These are phyloP conservation scores for Loxodonta africana DNA, from an alignment of 2,113 vertebrate genomes.

Conservation along the genomic window DNA sequence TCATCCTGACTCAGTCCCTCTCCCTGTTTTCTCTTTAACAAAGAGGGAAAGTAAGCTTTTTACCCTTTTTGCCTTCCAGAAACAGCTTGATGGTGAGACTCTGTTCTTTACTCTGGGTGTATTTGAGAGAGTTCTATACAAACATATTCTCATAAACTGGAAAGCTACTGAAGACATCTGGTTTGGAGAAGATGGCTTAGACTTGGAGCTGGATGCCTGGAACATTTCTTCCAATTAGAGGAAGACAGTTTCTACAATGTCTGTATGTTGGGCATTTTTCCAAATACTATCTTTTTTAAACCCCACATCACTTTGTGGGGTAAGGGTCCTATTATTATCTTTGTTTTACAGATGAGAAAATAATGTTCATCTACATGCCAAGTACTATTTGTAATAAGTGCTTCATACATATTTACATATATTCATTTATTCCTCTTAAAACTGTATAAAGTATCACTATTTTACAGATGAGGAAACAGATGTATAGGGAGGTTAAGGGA, in stretches of 20 bases:
- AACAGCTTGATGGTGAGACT: not conserved
- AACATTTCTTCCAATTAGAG: not conserved
- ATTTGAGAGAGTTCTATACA: not conserved
- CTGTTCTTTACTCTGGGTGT: not conserved
- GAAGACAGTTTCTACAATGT: not conserved
- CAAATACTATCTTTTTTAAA: not conserved
- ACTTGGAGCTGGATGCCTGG: not conserved
- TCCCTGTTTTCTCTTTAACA: not conserved
- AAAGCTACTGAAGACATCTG: not conserved
- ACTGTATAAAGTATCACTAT: not conserved
- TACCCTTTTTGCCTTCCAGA: not conserved
- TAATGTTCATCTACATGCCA: not conserved
- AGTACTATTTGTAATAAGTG: not conserved
- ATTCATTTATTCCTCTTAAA: not conserved
- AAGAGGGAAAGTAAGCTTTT: not conserved
- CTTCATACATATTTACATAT: not conserved
- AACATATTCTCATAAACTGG: too few relatives aligned
- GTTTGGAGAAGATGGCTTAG: not conserved
- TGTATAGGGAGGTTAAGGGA: too few relatives aligned
- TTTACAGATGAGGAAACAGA: not conserved
- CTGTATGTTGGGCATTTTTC: not conserved
- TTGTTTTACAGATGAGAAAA: not conserved
- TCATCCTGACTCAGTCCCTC: not conserved
- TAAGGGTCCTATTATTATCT: not conserved
- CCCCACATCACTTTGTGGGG: too few relatives aligned